phyloP scores from a whole-genome alignment of 2,888 invertebrate species.

The Harpagoxenus sublaevis region DNA sequence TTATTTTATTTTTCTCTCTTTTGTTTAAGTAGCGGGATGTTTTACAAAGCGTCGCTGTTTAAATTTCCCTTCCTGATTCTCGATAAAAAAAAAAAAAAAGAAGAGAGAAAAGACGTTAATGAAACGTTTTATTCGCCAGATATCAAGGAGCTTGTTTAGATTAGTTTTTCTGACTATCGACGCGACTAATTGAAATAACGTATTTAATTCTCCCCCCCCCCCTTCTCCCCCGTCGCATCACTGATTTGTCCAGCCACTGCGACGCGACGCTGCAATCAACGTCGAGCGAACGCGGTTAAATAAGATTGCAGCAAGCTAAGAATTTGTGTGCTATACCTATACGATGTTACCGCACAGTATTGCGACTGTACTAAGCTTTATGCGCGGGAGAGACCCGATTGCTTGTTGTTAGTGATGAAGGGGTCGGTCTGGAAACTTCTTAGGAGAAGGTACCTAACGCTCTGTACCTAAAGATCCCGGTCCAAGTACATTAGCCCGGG shows the following conservation, averaged over 20 bases:
- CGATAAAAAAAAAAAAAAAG: background rate
- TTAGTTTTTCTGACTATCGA: slow-evolving; percentile 20
- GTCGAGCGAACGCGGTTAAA: slow-evolving; percentile 12
- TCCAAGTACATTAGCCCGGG: slow-evolving; percentile 48
- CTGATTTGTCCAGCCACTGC: too few relatives aligned
- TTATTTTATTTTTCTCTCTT: background rate
- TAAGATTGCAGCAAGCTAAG: slow-evolving; percentile 33
- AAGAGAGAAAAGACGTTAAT: background rate
- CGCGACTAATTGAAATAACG: background rate
- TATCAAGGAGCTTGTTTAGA: background rate
- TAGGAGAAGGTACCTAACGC: slow-evolving; percentile 35
- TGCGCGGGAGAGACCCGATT: slow-evolving; percentile 37
- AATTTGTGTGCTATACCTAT: background rate
- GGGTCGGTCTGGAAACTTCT: slow-evolving; percentile 53
- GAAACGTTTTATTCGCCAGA: background rate
- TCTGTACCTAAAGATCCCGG: slow-evolving; percentile 42
- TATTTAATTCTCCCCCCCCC: background rate
- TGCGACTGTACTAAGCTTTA: slow-evolving; percentile 26
- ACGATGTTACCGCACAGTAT: background rate
- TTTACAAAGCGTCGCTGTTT: slow-evolving; percentile 12
- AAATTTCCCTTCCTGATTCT: slow-evolving; percentile 13
- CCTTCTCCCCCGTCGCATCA: background rate
- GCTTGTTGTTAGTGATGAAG: slow-evolving; percentile 49
- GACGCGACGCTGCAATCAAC: slow-evolving; percentile 9
- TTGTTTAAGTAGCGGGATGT: slow-evolving; percentile 9